These are phyloP conservation scores for Panzeria rudis DNA, from an alignment of 2,888 invertebrate genomes.

Conservation along the genomic window DNA sequence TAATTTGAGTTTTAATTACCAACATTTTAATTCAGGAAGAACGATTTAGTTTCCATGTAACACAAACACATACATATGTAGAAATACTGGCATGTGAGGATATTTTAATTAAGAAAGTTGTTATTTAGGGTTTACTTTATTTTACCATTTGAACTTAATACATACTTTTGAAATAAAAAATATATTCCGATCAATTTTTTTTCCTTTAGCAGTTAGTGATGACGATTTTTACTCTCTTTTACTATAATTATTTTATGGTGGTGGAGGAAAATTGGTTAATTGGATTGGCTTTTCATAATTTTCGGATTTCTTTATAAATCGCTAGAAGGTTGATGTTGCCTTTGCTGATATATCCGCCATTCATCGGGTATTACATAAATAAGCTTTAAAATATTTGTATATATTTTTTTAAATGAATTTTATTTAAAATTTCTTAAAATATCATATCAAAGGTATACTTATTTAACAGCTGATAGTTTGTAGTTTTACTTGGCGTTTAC, in stretches of 20 bases:
- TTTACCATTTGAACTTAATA: not conserved
- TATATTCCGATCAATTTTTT: too few relatives aligned
- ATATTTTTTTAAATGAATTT: constrained; percentile 3
- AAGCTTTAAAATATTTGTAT: constrained; percentile 78
- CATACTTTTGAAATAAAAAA: not conserved
- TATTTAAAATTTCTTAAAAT: not conserved
- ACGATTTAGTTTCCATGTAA: constrained; percentile 16
- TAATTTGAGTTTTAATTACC: constrained; percentile 61
- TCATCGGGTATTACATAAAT: constrained; percentile 84
- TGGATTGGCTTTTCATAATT: constrained; percentile 45
- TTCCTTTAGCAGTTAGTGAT: constrained; percentile 53
- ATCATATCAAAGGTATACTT: too few relatives aligned
- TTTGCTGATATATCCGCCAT: constrained; percentile 84
- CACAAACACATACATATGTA: constrained; percentile 46
- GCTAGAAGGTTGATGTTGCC: constrained; percentile 83
- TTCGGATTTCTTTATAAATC: constrained; percentile 79
- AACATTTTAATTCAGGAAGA: constrained; percentile 21
- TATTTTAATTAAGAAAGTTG: constrained; percentile 21
- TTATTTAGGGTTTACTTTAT: constrained; percentile 15
- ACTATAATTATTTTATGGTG: constrained; percentile 50
- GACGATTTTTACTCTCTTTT: constrained; percentile 36
- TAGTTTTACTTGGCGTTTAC: too few relatives aligned
- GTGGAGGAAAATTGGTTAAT: constrained; percentile 50
- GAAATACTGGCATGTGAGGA: constrained; percentile 3
- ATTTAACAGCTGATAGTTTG: too few relatives aligned